Evolutionary conservation across 2,888 invertebrate genomes (phyloP), one percentile per base, ranked within the genome.

Genomic region (Eurois occulta): DNA sequence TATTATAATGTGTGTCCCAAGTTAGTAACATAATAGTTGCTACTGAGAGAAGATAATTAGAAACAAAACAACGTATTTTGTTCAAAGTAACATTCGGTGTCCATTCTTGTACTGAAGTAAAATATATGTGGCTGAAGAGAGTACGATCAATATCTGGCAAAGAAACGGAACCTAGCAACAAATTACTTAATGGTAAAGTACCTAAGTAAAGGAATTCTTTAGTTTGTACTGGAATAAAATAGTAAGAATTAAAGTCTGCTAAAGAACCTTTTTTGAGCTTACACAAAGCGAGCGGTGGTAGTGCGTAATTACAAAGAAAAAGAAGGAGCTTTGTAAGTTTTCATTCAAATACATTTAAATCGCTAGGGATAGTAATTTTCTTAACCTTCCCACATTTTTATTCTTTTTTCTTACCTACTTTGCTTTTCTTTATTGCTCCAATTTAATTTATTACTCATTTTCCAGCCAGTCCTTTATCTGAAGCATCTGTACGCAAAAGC

Each of bases 381-480:
- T 43, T 28, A 65, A 41, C n/a, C 1, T 52, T 32, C 16, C 28
- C 16, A 32, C 11, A 72, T 64, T 79, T n/a, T 46, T 41, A n/a
- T 35, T 35, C 21, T 32, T 55, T 1, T 48, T 55, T 55, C 55
- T 16, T 62, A 38, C 16, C 24, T 64, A 35, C n/a, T 62, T 74
- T 38, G 55, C 41, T 55, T 41, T 58, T 24, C 28, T 72, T 48
- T 58, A 65, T 28, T 58, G 46, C 32, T 78, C 10, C 18, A 46
- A 72, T 79, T 78, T 35, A 69, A 83, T 83, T 66, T 78, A 65
- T 78, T 41, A 24, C 68, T 64, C 32, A 38, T 65, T 68, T 78
- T 48, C 24, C 81, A 66, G 60, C 55, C 38, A 71, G 46, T 55
- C 32, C 5, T 72, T 66, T 74, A 76, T 72, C 55, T 62, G 28